Conservation (phyloP, 1,140 invertebrate species). For the Caenorhabditis elegans region WBcel235 BX284604.4:12396501-12397000, state of each 20-base stretch:
- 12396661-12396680: conserved; percentile 34
- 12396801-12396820: no score
- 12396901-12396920: not conserved
- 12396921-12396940: not conserved
- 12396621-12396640: conserved; percentile 64
- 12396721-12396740: conserved; percentile 14
- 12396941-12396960: not conserved
- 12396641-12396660: conserved; percentile 56
- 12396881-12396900: no score
- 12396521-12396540: no score
- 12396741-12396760: conserved; percentile 31
- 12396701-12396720: not conserved
- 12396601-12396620: conserved; percentile 60
- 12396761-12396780: conserved; percentile 26
- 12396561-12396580: no score
- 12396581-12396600: no score
- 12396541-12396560: no score
- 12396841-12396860: no score
- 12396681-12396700: not conserved
- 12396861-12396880: no score
- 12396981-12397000: not conserved
- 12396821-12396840: no score
- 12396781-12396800: not conserved
- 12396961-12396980: conserved; percentile 18
- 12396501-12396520: no score